These are phyloP conservation scores for Pteropus alecto DNA, from an alignment of 2,113 vertebrate genomes.

Conservation along the genomic window DNA sequence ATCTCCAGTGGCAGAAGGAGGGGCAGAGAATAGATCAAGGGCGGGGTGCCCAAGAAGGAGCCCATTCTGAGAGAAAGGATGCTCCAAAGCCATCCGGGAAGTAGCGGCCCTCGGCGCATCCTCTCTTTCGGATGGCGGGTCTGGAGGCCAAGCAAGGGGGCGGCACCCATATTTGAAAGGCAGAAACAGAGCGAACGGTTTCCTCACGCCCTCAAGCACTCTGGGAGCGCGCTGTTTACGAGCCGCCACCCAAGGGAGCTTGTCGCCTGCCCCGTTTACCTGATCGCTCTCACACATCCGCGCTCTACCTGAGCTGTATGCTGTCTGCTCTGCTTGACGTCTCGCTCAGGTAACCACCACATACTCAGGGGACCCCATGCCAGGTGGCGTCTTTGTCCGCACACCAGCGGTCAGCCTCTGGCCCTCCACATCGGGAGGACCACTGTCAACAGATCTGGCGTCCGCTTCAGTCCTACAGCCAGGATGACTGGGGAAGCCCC, in stretches of 20 bases:
- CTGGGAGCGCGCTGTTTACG: neutral
- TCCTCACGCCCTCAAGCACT: rapidly evolving
- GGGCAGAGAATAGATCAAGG: neutral
- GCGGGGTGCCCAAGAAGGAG: neutral
- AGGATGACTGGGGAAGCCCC: neutral
- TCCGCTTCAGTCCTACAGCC: neutral
- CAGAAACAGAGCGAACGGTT: rapidly evolving
- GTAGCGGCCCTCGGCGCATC: rapidly evolving
- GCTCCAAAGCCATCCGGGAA: neutral
- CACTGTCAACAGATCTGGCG: neutral
- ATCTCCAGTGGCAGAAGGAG: neutral
- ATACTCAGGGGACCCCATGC: neutral
- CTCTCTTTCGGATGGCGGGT: neutral
- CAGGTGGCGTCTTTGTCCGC: neutral
- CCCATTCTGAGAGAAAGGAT: neutral
- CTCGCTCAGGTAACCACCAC: too few relatives aligned
- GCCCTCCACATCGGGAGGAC: neutral
- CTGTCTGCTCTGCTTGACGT: neutral
- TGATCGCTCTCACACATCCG: neutral
- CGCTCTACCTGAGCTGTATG: neutral
- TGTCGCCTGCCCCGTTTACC: neutral
- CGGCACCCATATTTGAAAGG: neutral
- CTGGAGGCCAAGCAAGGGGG: neutral
- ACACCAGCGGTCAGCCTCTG: neutral
- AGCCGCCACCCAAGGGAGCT: neutral